phyloP scores from a whole-genome alignment of 1,140 invertebrate species.

The Drosophila ercepeae region DNA sequence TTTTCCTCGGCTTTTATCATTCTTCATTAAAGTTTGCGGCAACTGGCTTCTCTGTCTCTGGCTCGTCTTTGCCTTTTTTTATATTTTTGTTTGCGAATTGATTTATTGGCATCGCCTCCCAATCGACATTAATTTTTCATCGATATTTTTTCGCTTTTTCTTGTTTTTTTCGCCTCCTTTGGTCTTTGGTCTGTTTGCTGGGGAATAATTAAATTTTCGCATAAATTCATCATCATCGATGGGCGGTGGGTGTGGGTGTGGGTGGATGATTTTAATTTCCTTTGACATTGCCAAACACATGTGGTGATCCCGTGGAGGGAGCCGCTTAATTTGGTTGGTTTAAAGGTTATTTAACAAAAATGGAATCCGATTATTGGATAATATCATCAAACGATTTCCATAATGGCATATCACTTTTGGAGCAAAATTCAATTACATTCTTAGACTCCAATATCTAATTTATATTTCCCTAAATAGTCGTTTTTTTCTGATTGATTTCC shows the following conservation, averaged over 20 bases:
- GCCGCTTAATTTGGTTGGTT: conserved; percentile 9
- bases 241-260: conserved; percentile 24
- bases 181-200: conserved; percentile 55
- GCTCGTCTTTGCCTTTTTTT: background rate
- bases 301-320: background rate
- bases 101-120: conserved; percentile 74
- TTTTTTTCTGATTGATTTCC: conserved; percentile 47
- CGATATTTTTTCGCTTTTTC: conserved; percentile 63
- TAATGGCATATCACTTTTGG: background rate
- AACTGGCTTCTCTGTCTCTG: background rate
- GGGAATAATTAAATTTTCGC: conserved; percentile 78
- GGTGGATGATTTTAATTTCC: conserved; percentile 70
- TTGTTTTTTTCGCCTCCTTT: conserved; percentile 3
- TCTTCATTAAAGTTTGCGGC: conserved; percentile 72
- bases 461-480: background rate
- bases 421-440: background rate
- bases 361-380: conserved; percentile 3
- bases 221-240: conserved; percentile 77
- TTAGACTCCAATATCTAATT: background rate
- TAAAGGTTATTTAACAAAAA: conserved; percentile 13
- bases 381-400: background rate
- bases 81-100: conserved; percentile 62
- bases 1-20: conserved; percentile 54
- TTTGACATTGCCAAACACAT: conserved; percentile 57
- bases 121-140: conserved; percentile 78